phyloP scores from a whole-genome alignment of 1,140 invertebrate species.

The Wiebesia pumilae region DNA sequence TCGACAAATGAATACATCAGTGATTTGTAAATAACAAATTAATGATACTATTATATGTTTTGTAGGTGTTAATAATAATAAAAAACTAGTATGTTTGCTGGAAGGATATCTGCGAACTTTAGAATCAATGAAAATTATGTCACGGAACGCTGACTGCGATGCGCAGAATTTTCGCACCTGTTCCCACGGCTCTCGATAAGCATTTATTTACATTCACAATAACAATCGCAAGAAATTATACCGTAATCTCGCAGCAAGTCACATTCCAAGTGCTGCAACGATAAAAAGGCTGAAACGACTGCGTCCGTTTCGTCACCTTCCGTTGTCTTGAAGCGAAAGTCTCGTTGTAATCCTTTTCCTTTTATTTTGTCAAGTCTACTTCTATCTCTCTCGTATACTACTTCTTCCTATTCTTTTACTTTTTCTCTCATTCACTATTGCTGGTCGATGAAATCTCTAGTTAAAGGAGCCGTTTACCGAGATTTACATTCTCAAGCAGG shows the following conservation, averaged over 20 bases:
- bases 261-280: background rate
- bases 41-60: background rate
- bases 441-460: background rate
- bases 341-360: background rate
- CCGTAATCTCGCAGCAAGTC: background rate
- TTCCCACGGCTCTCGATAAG: slow-evolving; percentile 26
- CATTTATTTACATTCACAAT: slow-evolving; percentile 14
- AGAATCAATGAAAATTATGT: background rate
- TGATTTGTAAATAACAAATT: background rate
- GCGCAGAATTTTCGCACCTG: background rate
- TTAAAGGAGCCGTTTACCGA: background rate
- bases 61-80: background rate
- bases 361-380: background rate
- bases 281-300: background rate
- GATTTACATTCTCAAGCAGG: slow-evolving; percentile 3
- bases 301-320: slow-evolving; percentile 20
- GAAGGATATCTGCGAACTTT: background rate
- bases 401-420: background rate
- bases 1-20: too few species aligned
- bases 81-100: background rate
- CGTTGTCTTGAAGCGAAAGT: background rate
- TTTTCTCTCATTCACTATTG: background rate
- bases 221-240: slow-evolving; percentile 22
- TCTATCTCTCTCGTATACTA: background rate
- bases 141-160: background rate